Base-by-base conservation (phyloP, 1,140 invertebrate species). In the Eubasilissa regina region DNA sequence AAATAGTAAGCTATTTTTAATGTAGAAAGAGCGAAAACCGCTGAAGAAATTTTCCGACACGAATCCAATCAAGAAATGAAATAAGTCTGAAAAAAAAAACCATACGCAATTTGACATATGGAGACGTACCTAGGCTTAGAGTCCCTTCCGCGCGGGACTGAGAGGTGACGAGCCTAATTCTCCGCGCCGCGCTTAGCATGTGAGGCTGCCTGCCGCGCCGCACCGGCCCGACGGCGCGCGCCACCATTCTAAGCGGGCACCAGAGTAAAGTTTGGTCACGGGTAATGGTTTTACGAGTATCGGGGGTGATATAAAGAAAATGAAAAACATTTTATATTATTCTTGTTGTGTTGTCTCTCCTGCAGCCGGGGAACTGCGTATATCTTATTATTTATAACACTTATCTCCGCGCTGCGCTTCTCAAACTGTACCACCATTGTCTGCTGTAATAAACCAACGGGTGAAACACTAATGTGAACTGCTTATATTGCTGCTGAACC, bases 241-340 rank as follows among this genome's bases (percentile, higher is more conserved):
- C 72, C 43, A 21, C 66, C 81, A 80, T 79, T 82, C 81, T 66
- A 68, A 82, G 78, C 75, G 84, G 84, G 87, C 88, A 89, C 89
- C 87, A 89, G 89, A 89, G 89, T 90, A 89, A 91, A 91, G 89
- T 92, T 93, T 91, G 93, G 93, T 94, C 92, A 93, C 91, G 93
- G 92, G 92, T 93, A 94, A 94, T 94, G 93, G 92, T 90, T 94
- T 94, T 94, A 94, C 92, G 93, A 93, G 91, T 91, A 91, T 91
- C 93, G 90, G 87, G 93, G 93, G 93, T 93, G 91, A 93, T 92
- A 93, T 94, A 93, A 94, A 94, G 93, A 94, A 94, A 94, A 94
- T 94, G 93, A 94, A 94, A 94, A 94, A 94, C 93, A 94, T 89
- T 89, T 89, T 89, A 87, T 89, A 89, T 89, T 89, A 89, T 89